Evolutionary conservation across 2,797 vertebrate species (phyloP).

Genomic region (Hydrolagus colliei): DNA sequence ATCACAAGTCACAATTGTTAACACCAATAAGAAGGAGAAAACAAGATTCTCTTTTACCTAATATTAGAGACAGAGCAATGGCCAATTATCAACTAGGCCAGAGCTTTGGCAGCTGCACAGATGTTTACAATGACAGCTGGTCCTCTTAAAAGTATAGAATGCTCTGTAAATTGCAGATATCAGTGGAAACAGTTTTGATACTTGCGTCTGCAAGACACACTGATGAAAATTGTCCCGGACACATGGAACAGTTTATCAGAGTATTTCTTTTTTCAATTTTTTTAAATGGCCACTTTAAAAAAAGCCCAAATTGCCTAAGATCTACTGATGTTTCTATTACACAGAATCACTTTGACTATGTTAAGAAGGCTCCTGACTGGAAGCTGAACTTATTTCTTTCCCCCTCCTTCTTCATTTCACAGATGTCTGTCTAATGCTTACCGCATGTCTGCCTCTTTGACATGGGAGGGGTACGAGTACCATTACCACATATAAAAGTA

Average conservation of each 20-base stretch:
- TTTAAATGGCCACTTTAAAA: too few species aligned
- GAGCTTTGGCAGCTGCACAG: neutral
- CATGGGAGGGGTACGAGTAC: neutral
- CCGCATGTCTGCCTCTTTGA: constrained; percentile 21
- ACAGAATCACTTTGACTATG: neutral
- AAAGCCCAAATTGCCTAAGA: neutral
- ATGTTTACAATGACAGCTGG: neutral
- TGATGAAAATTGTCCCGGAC: too few species aligned
- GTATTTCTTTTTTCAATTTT: neutral
- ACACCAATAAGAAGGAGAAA: too few species aligned
- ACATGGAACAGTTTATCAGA: neutral
- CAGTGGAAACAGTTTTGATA: too few species aligned
- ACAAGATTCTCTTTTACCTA: too few species aligned
- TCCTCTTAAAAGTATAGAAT: too few species aligned
- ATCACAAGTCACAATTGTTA: too few species aligned
- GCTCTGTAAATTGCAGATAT: too few species aligned
- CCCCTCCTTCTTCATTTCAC: constrained; percentile 19
- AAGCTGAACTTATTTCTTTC: neutral
- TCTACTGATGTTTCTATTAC: neutral
- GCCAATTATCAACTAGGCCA: neutral
- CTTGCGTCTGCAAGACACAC: too few species aligned
- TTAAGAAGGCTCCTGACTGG: neutral
- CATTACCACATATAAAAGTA: constrained; percentile 13
- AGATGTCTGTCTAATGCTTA: constrained; percentile 18
- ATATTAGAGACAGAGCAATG: neutral